A percentile compares a stretch with the other conserved stretches of the same genome.
phyloP scores from a whole-genome alignment of 30 jellyfish, hydroid and myxozoan genomes.

The Aurelia sp. region DNA sequence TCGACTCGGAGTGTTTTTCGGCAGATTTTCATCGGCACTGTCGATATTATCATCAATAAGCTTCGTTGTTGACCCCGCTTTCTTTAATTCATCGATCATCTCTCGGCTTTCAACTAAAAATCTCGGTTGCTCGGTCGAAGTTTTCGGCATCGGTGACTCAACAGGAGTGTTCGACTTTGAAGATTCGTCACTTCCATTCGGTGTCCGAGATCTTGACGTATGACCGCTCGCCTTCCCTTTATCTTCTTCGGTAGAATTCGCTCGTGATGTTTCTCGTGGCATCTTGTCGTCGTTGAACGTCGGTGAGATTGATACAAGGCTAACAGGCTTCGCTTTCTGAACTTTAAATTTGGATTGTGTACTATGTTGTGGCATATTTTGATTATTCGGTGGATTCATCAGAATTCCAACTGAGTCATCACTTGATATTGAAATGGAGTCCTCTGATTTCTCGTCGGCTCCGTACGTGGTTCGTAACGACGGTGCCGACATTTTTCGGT shows the following conservation, averaged over 20 bases:
- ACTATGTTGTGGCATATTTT: background rate
- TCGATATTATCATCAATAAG: conserved; percentile 1
- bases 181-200: background rate
- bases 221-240: background rate
- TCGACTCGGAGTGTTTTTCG: background rate
- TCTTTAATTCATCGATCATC: background rate
- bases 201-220: background rate
- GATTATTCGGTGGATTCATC: background rate
- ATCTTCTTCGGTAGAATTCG: background rate
- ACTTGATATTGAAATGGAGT: conserved; percentile 40
- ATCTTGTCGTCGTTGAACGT: conserved; percentile 28
- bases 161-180: background rate
- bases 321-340: conserved; percentile 57
- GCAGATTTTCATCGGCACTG: background rate
- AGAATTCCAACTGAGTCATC: conserved; percentile 53
- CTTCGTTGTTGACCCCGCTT: conserved; percentile 16
- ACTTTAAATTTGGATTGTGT: conserved; percentile 15
- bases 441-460: background rate
- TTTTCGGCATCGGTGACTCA: background rate
- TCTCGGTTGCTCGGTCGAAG: background rate
- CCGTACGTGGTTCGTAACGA: conserved; percentile 29
- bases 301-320: conserved; percentile 53
- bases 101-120: background rate
- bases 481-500: conserved; percentile 66
- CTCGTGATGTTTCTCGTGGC: background rate